Evolutionary conservation across 2,113 vertebrate species (phyloP).

Genomic region (Cariama cristata): DNA sequence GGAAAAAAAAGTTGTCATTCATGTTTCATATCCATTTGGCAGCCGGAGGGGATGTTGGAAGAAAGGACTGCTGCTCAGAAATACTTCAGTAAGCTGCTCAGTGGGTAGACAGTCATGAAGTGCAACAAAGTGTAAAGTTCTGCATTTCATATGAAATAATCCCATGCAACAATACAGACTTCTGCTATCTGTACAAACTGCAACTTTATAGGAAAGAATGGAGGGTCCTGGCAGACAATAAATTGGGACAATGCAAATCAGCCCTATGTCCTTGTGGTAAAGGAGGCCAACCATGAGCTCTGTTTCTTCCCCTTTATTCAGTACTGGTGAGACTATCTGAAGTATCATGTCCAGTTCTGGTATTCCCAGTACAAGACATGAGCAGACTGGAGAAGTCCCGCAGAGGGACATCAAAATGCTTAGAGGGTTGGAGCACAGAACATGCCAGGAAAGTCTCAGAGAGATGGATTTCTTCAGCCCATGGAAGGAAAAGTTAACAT

Average conservation of each 20-base stretch:
- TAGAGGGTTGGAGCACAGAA: background rate
- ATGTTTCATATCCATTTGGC: background rate
- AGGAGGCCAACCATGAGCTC: background rate
- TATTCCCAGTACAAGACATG: background rate
- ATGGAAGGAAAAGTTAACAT: background rate
- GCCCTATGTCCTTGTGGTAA: background rate
- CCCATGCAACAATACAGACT: background rate
- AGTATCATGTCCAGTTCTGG: background rate
- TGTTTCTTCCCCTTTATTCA: background rate
- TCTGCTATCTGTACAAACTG: too few species aligned
- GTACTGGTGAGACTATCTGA: too few species aligned
- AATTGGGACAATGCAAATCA: background rate
- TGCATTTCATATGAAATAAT: background rate
- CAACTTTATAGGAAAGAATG: background rate
- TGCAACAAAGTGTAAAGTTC: background rate
- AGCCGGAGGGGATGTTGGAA: background rate
- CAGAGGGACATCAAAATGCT: background rate
- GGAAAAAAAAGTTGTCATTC: background rate
- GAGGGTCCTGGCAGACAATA: background rate
- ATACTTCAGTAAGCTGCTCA: background rate
- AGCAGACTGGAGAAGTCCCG: too few species aligned
- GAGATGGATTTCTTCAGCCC: background rate
- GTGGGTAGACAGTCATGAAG: background rate
- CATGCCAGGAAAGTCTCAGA: background rate
- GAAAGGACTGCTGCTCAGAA: background rate